Base-by-base conservation (phyloP, 2,113 vertebrate genomes). In the Zingel zingel region DNA sequence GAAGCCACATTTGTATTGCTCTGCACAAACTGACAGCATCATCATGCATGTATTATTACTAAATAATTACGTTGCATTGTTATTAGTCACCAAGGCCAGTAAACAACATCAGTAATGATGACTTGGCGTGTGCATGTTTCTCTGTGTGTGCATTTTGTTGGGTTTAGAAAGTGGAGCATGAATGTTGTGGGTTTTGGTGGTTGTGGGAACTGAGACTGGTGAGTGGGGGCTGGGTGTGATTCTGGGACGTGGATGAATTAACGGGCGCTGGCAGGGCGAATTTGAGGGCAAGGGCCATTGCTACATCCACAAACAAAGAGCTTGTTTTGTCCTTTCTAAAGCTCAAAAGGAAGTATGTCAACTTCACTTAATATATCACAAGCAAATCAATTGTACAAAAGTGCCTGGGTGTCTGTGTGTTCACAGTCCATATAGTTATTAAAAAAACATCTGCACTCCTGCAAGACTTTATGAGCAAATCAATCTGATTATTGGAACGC, bases 291-390 rank as follows among this genome's bases (percentile, higher is more conserved):
- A 85, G 88, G 81, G 72, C 56, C 82, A 73, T 68, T n/a, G 43
- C 66, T 88, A 57, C 68, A 73, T 88, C 56, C 61, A 85, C 86
- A 89, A 89, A 93, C 90, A 90, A 92, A 89, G 87, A 53, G 56
- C 86, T 77, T 86, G 72, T 90, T 92, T 79, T 87, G 77, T 88
- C 87, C 67, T 68, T 85, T 67, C 72, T 66, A 77, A 90, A 90
- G 86, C 92, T 91, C 77, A 92, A 88, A 91, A 82, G 59, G 82
- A 90, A 91, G 79, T 85, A 66, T 77, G 82, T 86, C 73, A 63
- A 82, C 82, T 59, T 77, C 59, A 75, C 53, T 89, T 77, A 85
- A 81, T 69, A 39, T 63, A 88, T 83, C 57, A 56, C 64, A 61
- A 61, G 59, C 72, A 81, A 85, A 81, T 70, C 62, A 84, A 69